A percentile compares a stretch with the other conserved stretches of the same genome.
phyloP scores from a whole-genome alignment of 2,888 invertebrate genomes.

The Phalangium opilio region DNA sequence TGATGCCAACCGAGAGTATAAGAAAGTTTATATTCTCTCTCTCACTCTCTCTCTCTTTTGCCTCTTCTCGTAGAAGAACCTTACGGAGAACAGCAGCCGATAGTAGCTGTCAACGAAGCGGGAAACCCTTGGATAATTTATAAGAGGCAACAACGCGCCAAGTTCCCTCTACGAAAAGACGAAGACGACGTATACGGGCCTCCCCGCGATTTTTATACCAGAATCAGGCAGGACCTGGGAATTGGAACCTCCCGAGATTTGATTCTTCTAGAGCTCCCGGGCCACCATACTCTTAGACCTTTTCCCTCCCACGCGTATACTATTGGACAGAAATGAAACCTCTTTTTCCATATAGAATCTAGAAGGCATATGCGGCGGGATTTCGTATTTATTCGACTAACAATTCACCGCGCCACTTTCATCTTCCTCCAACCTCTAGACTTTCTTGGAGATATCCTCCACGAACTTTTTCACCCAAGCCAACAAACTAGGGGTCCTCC shows the following conservation, averaged over 20 bases:
- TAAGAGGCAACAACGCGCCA: slow-evolving; percentile 15
- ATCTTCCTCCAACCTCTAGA: not conserved
- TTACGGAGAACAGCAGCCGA: too few relatives aligned
- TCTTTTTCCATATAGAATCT: too few relatives aligned
- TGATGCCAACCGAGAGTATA: too few relatives aligned
- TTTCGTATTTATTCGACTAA: not conserved
- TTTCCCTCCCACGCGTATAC: not conserved
- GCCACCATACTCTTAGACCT: not conserved
- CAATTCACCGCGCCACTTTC: slow-evolving; percentile 10
- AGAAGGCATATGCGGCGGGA: too few relatives aligned
- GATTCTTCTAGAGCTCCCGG: not conserved
- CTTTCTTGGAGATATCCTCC: not conserved
- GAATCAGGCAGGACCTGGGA: not conserved
- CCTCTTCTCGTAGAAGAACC: too few relatives aligned
- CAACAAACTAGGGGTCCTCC: too few relatives aligned
- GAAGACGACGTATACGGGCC: not conserved
- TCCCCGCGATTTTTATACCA: not conserved
- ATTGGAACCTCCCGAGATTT: not conserved
- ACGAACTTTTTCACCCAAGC: not conserved
- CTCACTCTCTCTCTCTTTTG: too few relatives aligned
- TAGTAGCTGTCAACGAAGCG: slow-evolving; percentile 14
- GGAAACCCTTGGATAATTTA: slow-evolving; percentile 16
- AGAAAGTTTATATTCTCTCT: too few relatives aligned
- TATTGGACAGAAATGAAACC: too few relatives aligned
- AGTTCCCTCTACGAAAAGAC: not conserved